A percentile compares a stretch with the other conserved stretches of the same genome.
Conservation (phyloP, 2,113 vertebrate genomes). For the Columbina picui region DNA sequence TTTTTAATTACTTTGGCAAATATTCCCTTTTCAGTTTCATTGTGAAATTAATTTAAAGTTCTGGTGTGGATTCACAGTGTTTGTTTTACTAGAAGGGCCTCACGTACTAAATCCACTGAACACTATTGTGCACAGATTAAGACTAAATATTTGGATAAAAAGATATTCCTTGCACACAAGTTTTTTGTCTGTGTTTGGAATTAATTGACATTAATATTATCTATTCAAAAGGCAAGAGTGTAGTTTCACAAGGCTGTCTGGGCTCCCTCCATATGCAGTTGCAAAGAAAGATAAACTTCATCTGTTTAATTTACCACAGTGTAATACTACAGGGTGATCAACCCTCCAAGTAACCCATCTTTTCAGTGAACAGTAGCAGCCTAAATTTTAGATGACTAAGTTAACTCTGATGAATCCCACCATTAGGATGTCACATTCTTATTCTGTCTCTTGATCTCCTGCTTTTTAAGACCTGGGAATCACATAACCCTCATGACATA, state of each 20-base stretch:
- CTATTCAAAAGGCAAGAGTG: background rate
- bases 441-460: background rate
- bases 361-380: background rate
- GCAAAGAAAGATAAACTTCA: background rate
- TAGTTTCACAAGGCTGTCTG: background rate
- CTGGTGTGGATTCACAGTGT: background rate
- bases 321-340: background rate
- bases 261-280: background rate
- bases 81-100: background rate
- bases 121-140: background rate
- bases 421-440: background rate
- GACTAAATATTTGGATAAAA: background rate
- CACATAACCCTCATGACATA: background rate
- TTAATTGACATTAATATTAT: background rate
- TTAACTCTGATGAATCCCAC: background rate
- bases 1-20: background rate
- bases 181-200: background rate
- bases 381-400: background rate
- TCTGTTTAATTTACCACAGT: background rate
- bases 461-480: background rate
- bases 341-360: background rate
- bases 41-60: background rate
- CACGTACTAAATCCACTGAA: background rate
- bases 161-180: background rate
- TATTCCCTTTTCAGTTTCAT: background rate